Evolutionary conservation across 2,888 invertebrate genomes (phyloP).

Genomic region (Lacanobia wlatinum): DNA sequence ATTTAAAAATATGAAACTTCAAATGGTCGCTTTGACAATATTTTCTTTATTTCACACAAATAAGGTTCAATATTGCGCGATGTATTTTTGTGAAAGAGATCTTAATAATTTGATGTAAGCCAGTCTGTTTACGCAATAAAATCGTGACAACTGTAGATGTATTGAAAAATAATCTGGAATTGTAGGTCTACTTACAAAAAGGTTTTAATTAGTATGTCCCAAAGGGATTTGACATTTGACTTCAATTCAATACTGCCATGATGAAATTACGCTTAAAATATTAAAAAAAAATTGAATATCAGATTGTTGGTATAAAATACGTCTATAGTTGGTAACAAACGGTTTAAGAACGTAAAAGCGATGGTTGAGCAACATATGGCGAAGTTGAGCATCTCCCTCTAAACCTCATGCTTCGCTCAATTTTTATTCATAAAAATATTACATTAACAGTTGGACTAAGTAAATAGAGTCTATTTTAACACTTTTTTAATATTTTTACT

Average conservation of each 20-base stretch:
- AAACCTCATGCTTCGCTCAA: constrained; percentile 48
- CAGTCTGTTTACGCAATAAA: constrained; percentile 37
- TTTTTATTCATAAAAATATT: constrained; percentile 27
- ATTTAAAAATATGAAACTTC: not conserved
- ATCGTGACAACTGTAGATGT: constrained; percentile 29
- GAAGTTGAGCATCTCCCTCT: constrained; percentile 10
- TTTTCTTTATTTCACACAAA: constrained; percentile 37
- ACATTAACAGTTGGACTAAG: constrained; percentile 14
- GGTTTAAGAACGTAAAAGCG: constrained; percentile 21
- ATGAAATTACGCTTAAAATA: constrained; percentile 43
- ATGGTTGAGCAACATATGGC: constrained; percentile 27
- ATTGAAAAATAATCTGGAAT: not conserved
- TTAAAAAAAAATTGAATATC: constrained; percentile 22
- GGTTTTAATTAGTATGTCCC: constrained; percentile 5
- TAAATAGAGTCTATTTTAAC: constrained; percentile 49
- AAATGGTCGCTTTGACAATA: not conserved
- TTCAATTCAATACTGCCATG: constrained; percentile 47
- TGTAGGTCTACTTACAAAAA: not conserved
- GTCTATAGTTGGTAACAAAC: constrained; percentile 26
- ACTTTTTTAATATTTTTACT: constrained; percentile 48
- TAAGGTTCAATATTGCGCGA: constrained; percentile 56
- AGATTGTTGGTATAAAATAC: constrained; percentile 26
- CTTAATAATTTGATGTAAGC: constrained; percentile 38
- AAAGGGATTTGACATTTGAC: not conserved
- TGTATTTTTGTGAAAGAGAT: constrained; percentile 30